Conservation (phyloP, 2,113 vertebrate genomes). For the Tachysurus fulvidraco region DNA sequence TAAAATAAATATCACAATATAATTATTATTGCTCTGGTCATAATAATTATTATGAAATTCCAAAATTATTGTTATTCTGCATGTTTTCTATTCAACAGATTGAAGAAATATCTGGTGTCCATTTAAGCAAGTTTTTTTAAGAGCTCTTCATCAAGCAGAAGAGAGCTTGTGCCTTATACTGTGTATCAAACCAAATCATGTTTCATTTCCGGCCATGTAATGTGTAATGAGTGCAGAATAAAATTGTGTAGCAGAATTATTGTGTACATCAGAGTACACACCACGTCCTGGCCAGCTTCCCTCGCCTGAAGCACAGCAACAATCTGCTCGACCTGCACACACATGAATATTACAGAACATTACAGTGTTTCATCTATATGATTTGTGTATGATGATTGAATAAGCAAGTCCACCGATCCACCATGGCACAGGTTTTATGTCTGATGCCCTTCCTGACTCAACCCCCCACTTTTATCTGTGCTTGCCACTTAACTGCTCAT, state of each 20-base stretch:
- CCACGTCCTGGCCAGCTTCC: not conserved
- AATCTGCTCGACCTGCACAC: not conserved
- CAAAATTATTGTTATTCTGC: too few species aligned
- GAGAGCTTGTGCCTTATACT: not conserved
- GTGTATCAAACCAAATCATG: not conserved
- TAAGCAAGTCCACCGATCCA: not conserved
- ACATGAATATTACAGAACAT: not conserved
- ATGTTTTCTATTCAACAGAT: not conserved
- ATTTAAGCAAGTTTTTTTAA: not conserved
- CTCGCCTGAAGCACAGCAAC: not conserved
- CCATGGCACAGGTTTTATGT: too few species aligned
- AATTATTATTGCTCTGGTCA: not conserved
- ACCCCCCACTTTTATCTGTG: too few species aligned
- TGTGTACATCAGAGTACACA: not conserved
- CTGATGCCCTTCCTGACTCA: too few species aligned
- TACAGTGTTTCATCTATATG: not conserved
- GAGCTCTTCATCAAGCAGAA: not conserved
- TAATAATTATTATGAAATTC: not conserved
- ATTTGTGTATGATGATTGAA: not conserved
- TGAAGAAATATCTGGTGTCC: too few species aligned
- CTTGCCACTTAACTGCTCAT: too few species aligned
- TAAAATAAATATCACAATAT: too few species aligned
- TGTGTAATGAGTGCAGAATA: not conserved
- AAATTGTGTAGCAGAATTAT: not conserved
- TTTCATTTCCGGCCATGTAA: not conserved